A percentile compares a stretch with the other conserved stretches of the same genome.
Conservation (phyloP, 2,797 vertebrate genomes). For the Pempheris klunzingeri region DNA sequence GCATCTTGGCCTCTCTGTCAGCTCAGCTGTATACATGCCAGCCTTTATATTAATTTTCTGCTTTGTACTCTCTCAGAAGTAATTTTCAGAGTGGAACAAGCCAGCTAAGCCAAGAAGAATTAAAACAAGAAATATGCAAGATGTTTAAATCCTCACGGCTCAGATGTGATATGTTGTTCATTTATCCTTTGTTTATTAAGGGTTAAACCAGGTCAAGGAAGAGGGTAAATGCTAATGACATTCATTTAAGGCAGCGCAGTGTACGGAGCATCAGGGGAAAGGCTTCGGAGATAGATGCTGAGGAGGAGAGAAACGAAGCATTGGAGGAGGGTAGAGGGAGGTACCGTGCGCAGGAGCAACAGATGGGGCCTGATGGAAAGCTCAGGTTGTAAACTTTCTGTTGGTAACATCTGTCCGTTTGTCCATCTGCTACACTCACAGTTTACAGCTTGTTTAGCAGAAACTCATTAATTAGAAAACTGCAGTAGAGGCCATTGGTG, state of each 20-base stretch:
- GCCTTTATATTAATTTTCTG: background rate
- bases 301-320: conserved; percentile 70
- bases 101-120: background rate
- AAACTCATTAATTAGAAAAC: conserved; percentile 66
- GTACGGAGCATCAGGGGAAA: conserved; percentile 28
- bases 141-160: background rate
- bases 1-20: conserved; percentile 21
- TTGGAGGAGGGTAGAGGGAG: conserved; percentile 82
- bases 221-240: conserved; percentile 48
- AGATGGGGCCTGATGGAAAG: conserved; percentile 86
- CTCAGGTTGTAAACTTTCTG: conserved; percentile 88
- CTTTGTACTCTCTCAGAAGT: conserved; percentile 2
- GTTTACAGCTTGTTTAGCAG: conserved; percentile 74
- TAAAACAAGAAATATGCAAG: background rate
- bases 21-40: conserved; percentile 6
- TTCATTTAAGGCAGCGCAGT: conserved; percentile 35
- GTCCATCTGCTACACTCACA: conserved; percentile 83
- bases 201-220: conserved; percentile 51
- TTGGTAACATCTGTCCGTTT: conserved; percentile 88
- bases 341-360: conserved; percentile 79
- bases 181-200: conserved; percentile 23
- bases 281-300: conserved; percentile 68
- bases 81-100: conserved; percentile 12
- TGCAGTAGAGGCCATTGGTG: conserved; percentile 28
- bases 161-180: background rate